These are phyloP conservation scores for Pavo muticus DNA, from an alignment of 2,113 vertebrate genomes.

Conservation along the genomic window DNA sequence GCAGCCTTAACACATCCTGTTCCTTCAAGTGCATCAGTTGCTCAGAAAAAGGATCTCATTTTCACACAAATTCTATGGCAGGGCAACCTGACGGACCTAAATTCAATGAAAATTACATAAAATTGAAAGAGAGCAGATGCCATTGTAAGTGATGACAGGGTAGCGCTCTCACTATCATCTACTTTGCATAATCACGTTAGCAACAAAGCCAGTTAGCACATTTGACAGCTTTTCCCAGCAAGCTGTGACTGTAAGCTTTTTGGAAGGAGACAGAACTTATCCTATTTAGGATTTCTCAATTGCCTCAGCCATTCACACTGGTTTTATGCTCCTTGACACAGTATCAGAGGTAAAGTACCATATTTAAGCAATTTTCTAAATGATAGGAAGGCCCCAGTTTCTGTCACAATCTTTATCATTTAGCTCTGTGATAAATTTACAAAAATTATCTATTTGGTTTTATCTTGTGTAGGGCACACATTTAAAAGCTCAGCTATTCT, in stretches of 20 bases:
- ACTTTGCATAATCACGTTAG: constrained; percentile 34
- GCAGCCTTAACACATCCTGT: not conserved
- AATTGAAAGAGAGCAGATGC: constrained; percentile 51
- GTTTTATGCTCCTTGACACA: constrained; percentile 23
- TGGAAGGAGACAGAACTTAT: not conserved
- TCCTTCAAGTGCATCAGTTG: not conserved
- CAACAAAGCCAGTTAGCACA: constrained; percentile 3
- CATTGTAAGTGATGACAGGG: constrained; percentile 10
- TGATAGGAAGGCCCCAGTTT: not conserved
- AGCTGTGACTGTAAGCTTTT: not conserved
- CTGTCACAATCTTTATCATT: not conserved
- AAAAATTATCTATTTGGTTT: not conserved
- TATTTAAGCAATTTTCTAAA: not conserved
- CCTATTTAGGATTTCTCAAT: constrained; percentile 26
- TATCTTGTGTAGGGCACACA: accelerated
- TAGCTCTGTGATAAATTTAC: not conserved
- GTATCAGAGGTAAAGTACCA: not conserved
- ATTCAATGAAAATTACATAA: constrained; percentile 29
- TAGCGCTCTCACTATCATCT: not conserved
- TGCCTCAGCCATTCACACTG: not conserved
- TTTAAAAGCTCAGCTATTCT: not conserved
- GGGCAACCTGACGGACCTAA: constrained; percentile 4
- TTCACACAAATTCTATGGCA: not conserved
- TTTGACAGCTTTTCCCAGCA: constrained; percentile 32
- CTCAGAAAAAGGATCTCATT: constrained; percentile 11